Conservation (phyloP, 1,140 invertebrate genomes). For the Eriosoma lanigerum region DNA sequence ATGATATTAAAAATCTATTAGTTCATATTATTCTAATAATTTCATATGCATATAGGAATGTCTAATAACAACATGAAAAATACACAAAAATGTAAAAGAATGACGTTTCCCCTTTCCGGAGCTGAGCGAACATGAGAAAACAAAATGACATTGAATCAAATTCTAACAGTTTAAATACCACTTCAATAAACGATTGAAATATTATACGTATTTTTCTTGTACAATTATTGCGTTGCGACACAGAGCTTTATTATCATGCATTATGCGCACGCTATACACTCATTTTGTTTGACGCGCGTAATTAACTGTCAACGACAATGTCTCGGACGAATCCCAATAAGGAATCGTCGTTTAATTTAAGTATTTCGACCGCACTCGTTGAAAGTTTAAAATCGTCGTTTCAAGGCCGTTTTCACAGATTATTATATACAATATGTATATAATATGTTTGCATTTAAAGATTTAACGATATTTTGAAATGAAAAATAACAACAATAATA, state of each 20-base stretch:
- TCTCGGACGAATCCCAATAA: slow-evolving; percentile 26
- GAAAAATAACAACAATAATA: not conserved
- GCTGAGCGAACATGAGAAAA: too few species aligned
- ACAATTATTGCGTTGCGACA: not conserved
- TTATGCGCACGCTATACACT: not conserved
- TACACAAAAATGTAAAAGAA: too few species aligned
- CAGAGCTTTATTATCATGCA: not conserved
- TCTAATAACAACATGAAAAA: too few species aligned
- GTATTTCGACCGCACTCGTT: slow-evolving; percentile 17
- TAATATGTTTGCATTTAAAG: not conserved
- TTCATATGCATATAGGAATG: too few species aligned
- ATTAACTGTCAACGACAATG: slow-evolving; percentile 36
- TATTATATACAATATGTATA: not conserved
- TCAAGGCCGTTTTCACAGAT: slow-evolving; percentile 23
- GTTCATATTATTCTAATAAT: too few species aligned
- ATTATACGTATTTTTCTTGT: too few species aligned
- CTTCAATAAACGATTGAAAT: too few species aligned
- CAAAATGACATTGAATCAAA: too few species aligned
- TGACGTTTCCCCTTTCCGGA: too few species aligned
- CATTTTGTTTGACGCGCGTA: slow-evolving; percentile 38
- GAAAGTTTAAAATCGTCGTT: slow-evolving; percentile 26
- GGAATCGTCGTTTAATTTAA: slow-evolving; percentile 27
- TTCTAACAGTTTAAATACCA: too few species aligned
- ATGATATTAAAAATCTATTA: too few species aligned
- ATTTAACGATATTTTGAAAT: slow-evolving; percentile 7